phyloP scores from a whole-genome alignment of 1,140 invertebrate species.

The Octopus sinensis region DNA sequence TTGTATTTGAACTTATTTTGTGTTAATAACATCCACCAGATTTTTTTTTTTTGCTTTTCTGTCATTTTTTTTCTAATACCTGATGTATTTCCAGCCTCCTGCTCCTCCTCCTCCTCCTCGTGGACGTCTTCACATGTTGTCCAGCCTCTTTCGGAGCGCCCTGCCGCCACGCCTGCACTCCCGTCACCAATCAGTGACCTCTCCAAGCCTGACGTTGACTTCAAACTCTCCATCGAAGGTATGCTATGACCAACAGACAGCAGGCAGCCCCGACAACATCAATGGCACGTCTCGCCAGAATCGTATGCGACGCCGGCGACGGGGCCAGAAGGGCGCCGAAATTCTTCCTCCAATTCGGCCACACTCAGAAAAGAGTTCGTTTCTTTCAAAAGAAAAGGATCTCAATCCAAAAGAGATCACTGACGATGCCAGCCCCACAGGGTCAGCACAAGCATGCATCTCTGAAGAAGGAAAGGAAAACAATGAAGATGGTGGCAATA shows the following conservation, averaged over 20 bases:
- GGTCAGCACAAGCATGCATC: neutral
- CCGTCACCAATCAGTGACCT: too few relatives aligned
- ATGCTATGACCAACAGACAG: neutral
- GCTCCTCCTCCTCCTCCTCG: neutral
- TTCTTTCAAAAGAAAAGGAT: neutral
- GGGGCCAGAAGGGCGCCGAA: neutral
- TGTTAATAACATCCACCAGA: too few relatives aligned
- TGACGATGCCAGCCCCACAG: neutral
- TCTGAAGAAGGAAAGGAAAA: neutral
- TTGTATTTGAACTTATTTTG: too few relatives aligned
- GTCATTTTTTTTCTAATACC: neutral
- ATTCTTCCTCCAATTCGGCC: neutral
- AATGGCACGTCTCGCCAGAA: neutral
- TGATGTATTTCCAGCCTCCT: neutral
- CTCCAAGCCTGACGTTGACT: neutral
- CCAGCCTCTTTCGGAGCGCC: neutral
- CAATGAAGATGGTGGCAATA: neutral
- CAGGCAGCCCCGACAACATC: neutral
- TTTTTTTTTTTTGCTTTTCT: neutral
- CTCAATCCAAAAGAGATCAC: neutral
- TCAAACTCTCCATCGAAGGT: neutral
- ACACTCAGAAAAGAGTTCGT: too few relatives aligned
- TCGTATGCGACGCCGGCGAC: neutral
- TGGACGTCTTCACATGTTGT: neutral
- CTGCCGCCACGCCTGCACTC: neutral